Conservation (phyloP, 1,140 invertebrate species). For the Euborellia annulipes region DNA sequence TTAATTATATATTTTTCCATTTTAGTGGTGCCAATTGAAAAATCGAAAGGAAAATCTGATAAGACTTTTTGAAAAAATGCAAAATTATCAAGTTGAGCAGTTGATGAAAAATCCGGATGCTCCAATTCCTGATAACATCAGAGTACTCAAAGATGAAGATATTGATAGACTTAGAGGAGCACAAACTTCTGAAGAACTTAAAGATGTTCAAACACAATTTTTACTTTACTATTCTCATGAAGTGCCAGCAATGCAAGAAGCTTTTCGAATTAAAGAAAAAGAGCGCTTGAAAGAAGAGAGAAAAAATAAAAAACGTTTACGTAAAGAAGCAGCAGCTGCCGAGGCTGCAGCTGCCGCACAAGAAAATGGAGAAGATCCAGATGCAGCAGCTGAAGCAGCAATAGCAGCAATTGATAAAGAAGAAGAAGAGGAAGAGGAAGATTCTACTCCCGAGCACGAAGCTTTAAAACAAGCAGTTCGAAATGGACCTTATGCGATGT, state of each 20-base stretch:
- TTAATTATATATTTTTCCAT: constrained; percentile 11
- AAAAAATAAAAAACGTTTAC: constrained; percentile 25
- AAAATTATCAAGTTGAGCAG: constrained; percentile 72
- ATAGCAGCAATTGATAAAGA: constrained; percentile 27
- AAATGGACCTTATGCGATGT: constrained; percentile 75
- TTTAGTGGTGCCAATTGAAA: constrained; percentile 79
- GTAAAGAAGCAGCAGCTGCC: constrained; percentile 34
- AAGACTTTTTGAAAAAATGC: constrained; percentile 80
- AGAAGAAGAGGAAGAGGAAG: constrained; percentile 32
- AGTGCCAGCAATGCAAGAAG: constrained; percentile 69
- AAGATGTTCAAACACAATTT: constrained; percentile 87
- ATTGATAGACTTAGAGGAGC: constrained; percentile 63
- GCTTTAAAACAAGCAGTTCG: constrained; percentile 69
- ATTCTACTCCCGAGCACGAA: constrained; percentile 39
- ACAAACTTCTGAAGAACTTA: constrained; percentile 79
- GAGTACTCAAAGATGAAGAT: constrained; percentile 74
- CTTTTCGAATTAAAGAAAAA: constrained; percentile 38
- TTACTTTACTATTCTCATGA: constrained; percentile 81
- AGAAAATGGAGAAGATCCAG: constrained; percentile 34
- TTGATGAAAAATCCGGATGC: constrained; percentile 71
- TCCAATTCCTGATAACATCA: constrained; percentile 62
- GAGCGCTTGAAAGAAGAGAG: constrained; percentile 20
- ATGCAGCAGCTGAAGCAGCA: constrained; percentile 30
- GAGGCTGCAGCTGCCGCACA: constrained; percentile 32
- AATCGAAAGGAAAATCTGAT: constrained; percentile 73